Evolutionary conservation across 2,113 vertebrate genomes (phyloP).

Genomic region (Erythrocercus mccallii): DNA sequence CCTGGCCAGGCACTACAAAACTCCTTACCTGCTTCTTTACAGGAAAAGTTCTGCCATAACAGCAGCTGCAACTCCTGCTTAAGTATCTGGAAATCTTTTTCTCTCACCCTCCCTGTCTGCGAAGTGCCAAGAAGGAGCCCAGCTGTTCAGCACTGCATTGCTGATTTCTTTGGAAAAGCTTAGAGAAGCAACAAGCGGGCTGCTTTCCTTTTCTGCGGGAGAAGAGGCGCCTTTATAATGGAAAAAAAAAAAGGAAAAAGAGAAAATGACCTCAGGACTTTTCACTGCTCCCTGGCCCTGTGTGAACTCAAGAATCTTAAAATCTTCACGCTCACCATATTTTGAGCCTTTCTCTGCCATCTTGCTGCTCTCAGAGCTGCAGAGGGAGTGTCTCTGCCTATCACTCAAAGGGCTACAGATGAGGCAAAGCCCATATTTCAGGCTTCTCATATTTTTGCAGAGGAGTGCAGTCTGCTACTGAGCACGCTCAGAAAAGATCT

Average conservation of each 20-base stretch:
- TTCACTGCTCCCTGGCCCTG: not conserved
- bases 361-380: not conserved
- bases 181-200: conserved; percentile 11
- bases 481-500: conserved; percentile 21
- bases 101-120: not conserved
- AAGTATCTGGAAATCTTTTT: conserved; percentile 33
- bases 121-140: conserved; percentile 41
- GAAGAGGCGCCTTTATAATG: not conserved
- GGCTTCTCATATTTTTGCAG: not conserved
- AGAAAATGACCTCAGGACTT: not conserved
- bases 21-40: conserved; percentile 22
- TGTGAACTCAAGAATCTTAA: not conserved
- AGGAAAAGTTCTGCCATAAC: not conserved
- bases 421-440: not conserved
- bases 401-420: not conserved
- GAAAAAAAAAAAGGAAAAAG: not conserved
- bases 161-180: conserved; percentile 18
- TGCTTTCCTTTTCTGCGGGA: not conserved
- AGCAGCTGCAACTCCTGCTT: conserved; percentile 22
- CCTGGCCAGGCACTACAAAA: not conserved
- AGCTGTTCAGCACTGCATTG: conserved; percentile 43
- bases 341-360: not conserved
- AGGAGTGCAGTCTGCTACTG: conserved; percentile 15
- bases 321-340: accelerated
- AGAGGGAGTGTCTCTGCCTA: not conserved